These are phyloP conservation scores for Drosophila saltans DNA, from an alignment of 1,140 invertebrate species.

Conservation along the genomic window DNA sequence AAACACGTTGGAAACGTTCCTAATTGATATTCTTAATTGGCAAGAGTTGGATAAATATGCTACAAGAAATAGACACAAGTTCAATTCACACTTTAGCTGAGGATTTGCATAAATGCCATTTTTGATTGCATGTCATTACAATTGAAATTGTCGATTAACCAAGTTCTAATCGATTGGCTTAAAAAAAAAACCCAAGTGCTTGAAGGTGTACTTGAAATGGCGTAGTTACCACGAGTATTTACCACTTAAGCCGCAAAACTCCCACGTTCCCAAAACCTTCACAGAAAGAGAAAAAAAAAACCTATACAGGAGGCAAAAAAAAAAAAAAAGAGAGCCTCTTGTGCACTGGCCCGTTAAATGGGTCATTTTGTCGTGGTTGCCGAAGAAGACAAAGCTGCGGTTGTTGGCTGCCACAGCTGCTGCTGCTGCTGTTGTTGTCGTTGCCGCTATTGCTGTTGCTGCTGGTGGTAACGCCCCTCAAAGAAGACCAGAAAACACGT, in stretches of 20 bases:
- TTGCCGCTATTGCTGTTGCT: constrained; percentile 28
- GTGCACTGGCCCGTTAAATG: constrained; percentile 77
- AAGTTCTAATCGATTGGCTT: constrained; percentile 56
- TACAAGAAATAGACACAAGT: constrained; percentile 29
- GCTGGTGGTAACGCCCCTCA: constrained; percentile 65
- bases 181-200: constrained; percentile 6
- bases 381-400: constrained; percentile 67
- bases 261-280: constrained; percentile 54
- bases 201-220: constrained; percentile 11
- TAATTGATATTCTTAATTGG: constrained; percentile 63
- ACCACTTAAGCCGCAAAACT: constrained; percentile 23
- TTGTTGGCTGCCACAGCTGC: constrained; percentile 38
- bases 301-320: neutral
- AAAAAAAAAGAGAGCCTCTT: constrained; percentile 36
- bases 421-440: constrained; percentile 49
- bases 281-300: neutral
- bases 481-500: constrained; percentile 69
- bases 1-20: constrained; percentile 57
- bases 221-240: constrained; percentile 15
- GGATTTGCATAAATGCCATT: constrained; percentile 66
- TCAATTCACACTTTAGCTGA: constrained; percentile 71
- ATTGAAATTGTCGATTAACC: constrained; percentile 41
- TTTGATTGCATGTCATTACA: constrained; percentile 58
- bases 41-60: constrained; percentile 27
- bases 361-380: constrained; percentile 53